Percentiles rank a stretch among this genome's conserved stretches.
Conservation (phyloP, 2,113 vertebrate genomes). For the Nanorana parkeri region DNA sequence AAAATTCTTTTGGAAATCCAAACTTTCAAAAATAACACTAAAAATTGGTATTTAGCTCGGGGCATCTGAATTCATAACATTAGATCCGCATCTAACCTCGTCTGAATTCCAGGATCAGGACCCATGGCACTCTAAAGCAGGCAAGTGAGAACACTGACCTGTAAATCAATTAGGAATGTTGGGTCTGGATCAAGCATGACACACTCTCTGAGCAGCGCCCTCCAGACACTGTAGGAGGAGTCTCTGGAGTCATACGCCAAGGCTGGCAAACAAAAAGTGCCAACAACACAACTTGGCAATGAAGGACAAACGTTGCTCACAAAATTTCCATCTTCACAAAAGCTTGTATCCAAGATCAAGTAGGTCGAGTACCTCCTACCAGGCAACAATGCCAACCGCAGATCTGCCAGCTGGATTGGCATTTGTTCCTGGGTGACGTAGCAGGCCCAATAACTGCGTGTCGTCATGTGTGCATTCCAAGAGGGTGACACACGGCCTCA, state of each 20-base stretch:
- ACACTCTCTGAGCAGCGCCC: not conserved
- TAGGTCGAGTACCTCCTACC: conserved; percentile 38
- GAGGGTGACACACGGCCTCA: conserved; percentile 30
- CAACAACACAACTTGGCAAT: conserved; percentile 25
- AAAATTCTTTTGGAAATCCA: too few relatives aligned
- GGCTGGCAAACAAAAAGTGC: conserved; percentile 18
- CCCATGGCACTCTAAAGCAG: not conserved
- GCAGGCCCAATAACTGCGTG: conserved; percentile 24
- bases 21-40: too few relatives aligned
- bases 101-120: not conserved
- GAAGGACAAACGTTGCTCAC: not conserved
- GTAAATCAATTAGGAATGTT: not conserved
- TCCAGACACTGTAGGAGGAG: conserved; percentile 4
- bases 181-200: not conserved
- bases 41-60: not conserved
- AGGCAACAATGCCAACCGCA: conserved; percentile 48
- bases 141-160: conserved; percentile 34
- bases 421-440: conserved; percentile 21
- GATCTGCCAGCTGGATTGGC: not conserved
- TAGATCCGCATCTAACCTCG: not conserved
- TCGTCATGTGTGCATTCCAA: conserved; percentile 53
- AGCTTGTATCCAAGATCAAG: conserved; percentile 36
- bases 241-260: conserved; percentile 52
- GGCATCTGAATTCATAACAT: not conserved
- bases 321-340: conserved; percentile 36